Percentiles rank a stretch among this genome's conserved stretches.
Conservation (phyloP, 2,113 vertebrate species). For the Gymnorhina tibicen region DNA sequence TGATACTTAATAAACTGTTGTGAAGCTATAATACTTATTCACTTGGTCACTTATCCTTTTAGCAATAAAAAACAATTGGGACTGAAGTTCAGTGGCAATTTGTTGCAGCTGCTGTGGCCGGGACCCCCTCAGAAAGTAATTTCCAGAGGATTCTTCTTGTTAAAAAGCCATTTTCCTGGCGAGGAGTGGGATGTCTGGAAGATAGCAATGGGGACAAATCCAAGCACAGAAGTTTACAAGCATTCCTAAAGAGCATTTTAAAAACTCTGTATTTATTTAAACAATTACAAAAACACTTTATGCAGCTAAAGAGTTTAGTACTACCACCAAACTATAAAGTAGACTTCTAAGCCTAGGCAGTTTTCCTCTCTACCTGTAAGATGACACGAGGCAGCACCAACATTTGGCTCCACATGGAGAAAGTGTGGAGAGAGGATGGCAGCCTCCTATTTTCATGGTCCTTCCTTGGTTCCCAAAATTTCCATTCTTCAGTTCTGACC, state of each 20-base stretch:
- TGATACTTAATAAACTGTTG: constrained; percentile 31
- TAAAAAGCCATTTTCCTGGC: constrained; percentile 69
- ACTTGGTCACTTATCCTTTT: constrained; percentile 47
- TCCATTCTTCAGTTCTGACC: not conserved
- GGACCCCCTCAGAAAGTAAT: constrained; percentile 52
- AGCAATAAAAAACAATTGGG: constrained; percentile 39
- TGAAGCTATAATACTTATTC: not conserved
- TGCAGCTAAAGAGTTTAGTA: constrained; percentile 10
- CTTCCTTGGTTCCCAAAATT: not conserved
- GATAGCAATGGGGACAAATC: constrained; percentile 43
- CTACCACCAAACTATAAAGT: constrained; percentile 16
- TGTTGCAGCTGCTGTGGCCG: constrained; percentile 61
- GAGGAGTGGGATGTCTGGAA: constrained; percentile 48
- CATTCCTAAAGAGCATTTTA: constrained; percentile 55
- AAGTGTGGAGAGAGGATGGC: not conserved
- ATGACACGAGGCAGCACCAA: not conserved
- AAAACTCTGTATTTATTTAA: constrained; percentile 58
- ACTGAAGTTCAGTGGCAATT: constrained; percentile 44
- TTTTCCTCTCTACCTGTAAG: constrained; percentile 6
- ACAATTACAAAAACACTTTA: constrained; percentile 47
- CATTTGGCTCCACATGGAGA: not conserved
- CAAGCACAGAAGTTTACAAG: constrained; percentile 48
- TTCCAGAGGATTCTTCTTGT: constrained; percentile 66
- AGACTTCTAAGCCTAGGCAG: not conserved
- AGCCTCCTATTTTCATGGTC: not conserved